Base-by-base conservation (phyloP, 2,888 invertebrate species). In the Chrysotoxum bicinctum region DNA sequence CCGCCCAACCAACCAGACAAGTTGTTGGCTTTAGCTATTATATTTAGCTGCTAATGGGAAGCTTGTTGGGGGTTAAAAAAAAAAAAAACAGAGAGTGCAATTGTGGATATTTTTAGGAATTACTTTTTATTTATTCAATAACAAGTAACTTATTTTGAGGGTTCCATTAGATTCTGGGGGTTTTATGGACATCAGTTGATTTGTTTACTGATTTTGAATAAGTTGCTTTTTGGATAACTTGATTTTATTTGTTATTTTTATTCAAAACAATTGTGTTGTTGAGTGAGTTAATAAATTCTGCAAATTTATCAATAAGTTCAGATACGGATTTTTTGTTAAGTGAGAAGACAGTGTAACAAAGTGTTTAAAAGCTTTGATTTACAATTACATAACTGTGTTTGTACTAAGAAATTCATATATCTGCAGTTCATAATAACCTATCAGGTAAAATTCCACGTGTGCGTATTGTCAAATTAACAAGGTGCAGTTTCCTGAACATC, bases 31-130 rank as follows among this genome's bases (percentile, higher is more conserved):
- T 19, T 35, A 35, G 35, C 8, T 37, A 21, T 35, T 56, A 35
- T 3, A 23, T 14, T 3, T 26, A 3, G 10, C 3, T 19, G 56
- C 37, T 21, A 58, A 58, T 58, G 37, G 35, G 2, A 19, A 58
- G 35, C 56, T 58, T 35, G 35, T 35, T 58, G 12, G 14, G 35
- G 5, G 3, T n/a, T n/a, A n/a, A n/a, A n/a, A n/a, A n/a, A n/a
- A n/a, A n/a, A n/a, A n/a, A 23, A 50, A 23, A 21, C 9, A 48
- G 12, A 26, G 50, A 26, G 50, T 26, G 8, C 5, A 8, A n/a
- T n/a, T 50, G 50, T 23, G 50, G 48, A 50, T 50, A 26, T 50
- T 50, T 50, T 50, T 50, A 50, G 23, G 23, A 50, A 50, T 50
- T 50, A 26, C 23, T 6, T 9, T 48, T 50, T 6, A 26, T 26